These are phyloP conservation scores for Heliconius himera DNA, from an alignment of 1,140 invertebrate species.

Conservation along the genomic window DNA sequence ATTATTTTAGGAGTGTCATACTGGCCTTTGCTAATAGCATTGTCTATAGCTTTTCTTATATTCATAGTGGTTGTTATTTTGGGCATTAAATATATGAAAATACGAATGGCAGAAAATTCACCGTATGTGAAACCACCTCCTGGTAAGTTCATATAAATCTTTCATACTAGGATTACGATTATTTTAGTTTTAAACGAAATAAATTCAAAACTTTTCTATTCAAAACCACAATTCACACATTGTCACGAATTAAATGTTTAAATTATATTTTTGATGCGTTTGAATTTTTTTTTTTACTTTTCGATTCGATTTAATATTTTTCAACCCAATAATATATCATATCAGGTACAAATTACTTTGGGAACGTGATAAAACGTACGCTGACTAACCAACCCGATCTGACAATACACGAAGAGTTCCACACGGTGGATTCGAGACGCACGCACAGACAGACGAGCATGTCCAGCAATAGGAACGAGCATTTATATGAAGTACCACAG, in stretches of 20 bases:
- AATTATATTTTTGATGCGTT: too few relatives aligned
- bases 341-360: constrained; percentile 70
- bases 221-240: too few relatives aligned
- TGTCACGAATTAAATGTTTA: too few relatives aligned
- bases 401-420: constrained; percentile 76
- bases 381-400: constrained; percentile 74
- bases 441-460: constrained; percentile 60
- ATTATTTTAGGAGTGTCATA: constrained; percentile 65
- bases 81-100: constrained; percentile 75
- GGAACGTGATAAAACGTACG: constrained; percentile 72
- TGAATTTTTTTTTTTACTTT: too few relatives aligned
- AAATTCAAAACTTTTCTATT: too few relatives aligned
- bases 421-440: constrained; percentile 65
- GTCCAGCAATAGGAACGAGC: constrained; percentile 58
- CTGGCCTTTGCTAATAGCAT: constrained; percentile 67
- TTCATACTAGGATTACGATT: not conserved
- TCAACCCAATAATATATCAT: not conserved
- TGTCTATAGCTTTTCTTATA: constrained; percentile 71
- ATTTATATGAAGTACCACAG: constrained; percentile 76
- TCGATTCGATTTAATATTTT: too few relatives aligned
- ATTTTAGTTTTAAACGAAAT: too few relatives aligned
- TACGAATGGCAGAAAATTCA: constrained; percentile 70
- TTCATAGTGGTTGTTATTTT: constrained; percentile 70
- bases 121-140: constrained; percentile 72
- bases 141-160: constrained; percentile 46